These are phyloP conservation scores for Copidosoma aretas DNA, from an alignment of 2,888 invertebrate genomes.

Conservation along the genomic window DNA sequence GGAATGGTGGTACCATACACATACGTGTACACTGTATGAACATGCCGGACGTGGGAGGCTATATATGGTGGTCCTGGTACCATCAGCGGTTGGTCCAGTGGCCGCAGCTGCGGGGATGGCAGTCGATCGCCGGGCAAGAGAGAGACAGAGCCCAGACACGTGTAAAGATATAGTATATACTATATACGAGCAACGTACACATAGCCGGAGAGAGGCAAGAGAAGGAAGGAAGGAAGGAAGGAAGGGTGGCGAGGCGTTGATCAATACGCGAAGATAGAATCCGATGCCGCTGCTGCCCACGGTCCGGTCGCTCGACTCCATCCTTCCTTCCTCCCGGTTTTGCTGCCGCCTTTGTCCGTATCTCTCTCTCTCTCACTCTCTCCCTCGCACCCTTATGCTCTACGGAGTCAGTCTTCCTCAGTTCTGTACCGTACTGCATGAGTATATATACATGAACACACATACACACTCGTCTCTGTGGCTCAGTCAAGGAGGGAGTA, in stretches of 20 bases:
- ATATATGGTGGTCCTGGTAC: slow-evolving; percentile 23
- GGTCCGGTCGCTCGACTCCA: slow-evolving; percentile 41
- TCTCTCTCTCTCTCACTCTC: not conserved
- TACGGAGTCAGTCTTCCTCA: too few species aligned
- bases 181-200: not conserved
- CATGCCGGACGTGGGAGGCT: not conserved
- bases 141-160: slow-evolving; percentile 6
- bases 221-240: not conserved
- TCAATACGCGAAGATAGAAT: slow-evolving; percentile 64
- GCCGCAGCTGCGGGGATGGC: slow-evolving; percentile 59
- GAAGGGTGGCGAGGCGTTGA: slow-evolving; percentile 62
- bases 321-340: too few species aligned
- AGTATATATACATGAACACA: too few species aligned
- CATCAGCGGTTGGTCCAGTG: slow-evolving; percentile 62
- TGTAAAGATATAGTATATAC: too few species aligned
- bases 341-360: slow-evolving; percentile 31
- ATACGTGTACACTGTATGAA: not conserved
- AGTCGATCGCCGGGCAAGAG: not conserved
- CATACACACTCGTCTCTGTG: slow-evolving; percentile 9
- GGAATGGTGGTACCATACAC: not conserved
- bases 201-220: not conserved
- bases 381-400: slow-evolving; percentile 1
- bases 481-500: too few species aligned
- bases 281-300: slow-evolving; percentile 58
- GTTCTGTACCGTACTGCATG: too few species aligned